Conservation (phyloP, 1,140 invertebrate genomes). For the Aradophagus sp. region DNA sequence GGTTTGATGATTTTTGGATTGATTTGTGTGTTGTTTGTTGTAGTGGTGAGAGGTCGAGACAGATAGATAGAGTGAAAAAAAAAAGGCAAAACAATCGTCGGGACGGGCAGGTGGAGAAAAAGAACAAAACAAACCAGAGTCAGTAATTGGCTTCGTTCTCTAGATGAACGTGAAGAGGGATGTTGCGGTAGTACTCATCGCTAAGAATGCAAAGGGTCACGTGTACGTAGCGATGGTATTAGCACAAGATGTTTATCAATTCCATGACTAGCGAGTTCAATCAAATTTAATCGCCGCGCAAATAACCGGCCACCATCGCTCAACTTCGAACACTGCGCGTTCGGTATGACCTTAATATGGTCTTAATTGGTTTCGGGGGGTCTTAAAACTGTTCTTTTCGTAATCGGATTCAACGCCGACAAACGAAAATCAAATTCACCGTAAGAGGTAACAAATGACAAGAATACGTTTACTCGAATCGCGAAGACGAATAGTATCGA, state of each 20-base stretch:
- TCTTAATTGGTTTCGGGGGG: too few species aligned
- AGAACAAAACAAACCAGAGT: conserved; percentile 68
- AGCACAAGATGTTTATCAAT: conserved; percentile 41
- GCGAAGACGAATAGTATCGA: too few species aligned
- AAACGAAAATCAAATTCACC: too few species aligned
- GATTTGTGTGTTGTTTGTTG: conserved; percentile 68
- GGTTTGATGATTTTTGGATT: conserved; percentile 65
- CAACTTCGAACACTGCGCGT: too few species aligned
- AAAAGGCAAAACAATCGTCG: conserved; percentile 53
- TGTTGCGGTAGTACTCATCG: conserved; percentile 38
- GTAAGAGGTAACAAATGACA: too few species aligned
- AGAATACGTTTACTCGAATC: too few species aligned
- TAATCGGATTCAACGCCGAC: too few species aligned
- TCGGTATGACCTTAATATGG: too few species aligned
- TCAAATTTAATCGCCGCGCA: conserved; percentile 26
- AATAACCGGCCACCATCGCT: conserved; percentile 24
- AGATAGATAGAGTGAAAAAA: conserved; percentile 46
- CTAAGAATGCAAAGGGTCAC: conserved; percentile 45
- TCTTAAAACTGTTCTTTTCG: too few species aligned
- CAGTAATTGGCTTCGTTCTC: conserved; percentile 63
- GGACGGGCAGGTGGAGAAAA: conserved; percentile 61
- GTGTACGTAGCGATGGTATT: conserved; percentile 43
- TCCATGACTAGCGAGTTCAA: conserved; percentile 34
- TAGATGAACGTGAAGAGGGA: conserved; percentile 16
- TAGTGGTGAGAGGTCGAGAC: conserved; percentile 57